Conservation (phyloP, 2,113 vertebrate species). For the Notiomystis cincta region DNA sequence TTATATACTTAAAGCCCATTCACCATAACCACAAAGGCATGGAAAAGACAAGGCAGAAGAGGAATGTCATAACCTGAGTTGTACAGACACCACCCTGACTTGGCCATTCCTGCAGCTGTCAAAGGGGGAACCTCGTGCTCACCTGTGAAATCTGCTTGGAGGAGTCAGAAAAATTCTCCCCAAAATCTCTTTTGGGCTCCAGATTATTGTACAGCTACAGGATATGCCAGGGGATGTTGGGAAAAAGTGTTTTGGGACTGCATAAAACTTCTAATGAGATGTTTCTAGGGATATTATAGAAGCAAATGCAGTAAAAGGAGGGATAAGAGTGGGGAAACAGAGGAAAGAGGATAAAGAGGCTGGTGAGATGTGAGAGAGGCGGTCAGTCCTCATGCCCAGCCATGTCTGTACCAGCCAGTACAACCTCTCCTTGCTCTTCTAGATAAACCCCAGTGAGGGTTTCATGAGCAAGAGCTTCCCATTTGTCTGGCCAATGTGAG, state of each 20-base stretch:
- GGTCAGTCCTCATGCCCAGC: fast-evolving
- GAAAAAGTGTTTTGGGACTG: not conserved
- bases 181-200: not conserved
- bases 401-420: fast-evolving
- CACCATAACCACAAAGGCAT: not conserved
- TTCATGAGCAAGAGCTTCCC: not conserved
- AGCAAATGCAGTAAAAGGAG: not conserved
- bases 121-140: not conserved
- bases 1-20: not conserved
- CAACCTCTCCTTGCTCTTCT: not conserved
- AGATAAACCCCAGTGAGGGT: not conserved
- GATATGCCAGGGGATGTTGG: not conserved
- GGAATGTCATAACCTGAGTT: not conserved
- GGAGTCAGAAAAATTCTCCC: not conserved
- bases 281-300: not conserved
- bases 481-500: fast-evolving
- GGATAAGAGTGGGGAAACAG: not conserved
- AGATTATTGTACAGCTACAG: not conserved
- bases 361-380: fast-evolving
- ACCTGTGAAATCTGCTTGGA: not conserved
- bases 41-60: not conserved
- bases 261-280: not conserved
- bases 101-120: not conserved
- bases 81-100: not conserved
- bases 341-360: not conserved